Evolutionary conservation across 2,113 vertebrate genomes (phyloP).

Genomic region (Erpornis zantholeuca): DNA sequence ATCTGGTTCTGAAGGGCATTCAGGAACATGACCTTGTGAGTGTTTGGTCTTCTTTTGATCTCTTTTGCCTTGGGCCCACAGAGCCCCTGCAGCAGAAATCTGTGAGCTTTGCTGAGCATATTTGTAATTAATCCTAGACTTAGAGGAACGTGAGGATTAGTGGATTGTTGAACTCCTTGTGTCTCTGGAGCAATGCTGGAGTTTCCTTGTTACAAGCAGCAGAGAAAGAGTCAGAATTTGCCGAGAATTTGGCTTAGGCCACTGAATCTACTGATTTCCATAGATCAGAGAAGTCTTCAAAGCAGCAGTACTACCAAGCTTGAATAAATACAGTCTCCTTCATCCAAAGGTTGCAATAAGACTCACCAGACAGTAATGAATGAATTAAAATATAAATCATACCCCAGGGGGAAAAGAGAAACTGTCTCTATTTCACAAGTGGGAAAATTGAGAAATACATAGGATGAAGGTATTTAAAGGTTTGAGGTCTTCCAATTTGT

Average conservation of each 20-base stretch:
- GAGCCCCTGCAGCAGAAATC: background rate
- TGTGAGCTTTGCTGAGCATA: background rate
- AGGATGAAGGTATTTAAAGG: background rate
- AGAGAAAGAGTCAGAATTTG: background rate
- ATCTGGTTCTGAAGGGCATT: background rate
- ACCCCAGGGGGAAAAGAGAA: background rate
- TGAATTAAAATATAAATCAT: background rate
- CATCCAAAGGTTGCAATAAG: background rate
- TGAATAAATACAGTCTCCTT: background rate
- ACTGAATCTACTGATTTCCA: background rate
- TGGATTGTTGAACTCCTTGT: background rate
- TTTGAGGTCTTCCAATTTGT: background rate
- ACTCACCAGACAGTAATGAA: background rate
- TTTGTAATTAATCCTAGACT: constrained; percentile 42
- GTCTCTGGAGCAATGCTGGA: background rate
- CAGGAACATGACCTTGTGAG: background rate
- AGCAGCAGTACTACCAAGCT: background rate
- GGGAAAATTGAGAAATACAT: background rate
- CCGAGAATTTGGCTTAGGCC: background rate
- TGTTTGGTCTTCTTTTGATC: constrained; percentile 12
- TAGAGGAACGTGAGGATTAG: constrained; percentile 27
- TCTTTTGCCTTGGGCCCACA: background rate
- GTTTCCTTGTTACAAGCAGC: background rate
- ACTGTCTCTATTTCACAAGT: background rate
- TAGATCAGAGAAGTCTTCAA: background rate